These are phyloP conservation scores for Epirrhoe tristata DNA, from an alignment of 2,888 invertebrate genomes.

Conservation along the genomic window DNA sequence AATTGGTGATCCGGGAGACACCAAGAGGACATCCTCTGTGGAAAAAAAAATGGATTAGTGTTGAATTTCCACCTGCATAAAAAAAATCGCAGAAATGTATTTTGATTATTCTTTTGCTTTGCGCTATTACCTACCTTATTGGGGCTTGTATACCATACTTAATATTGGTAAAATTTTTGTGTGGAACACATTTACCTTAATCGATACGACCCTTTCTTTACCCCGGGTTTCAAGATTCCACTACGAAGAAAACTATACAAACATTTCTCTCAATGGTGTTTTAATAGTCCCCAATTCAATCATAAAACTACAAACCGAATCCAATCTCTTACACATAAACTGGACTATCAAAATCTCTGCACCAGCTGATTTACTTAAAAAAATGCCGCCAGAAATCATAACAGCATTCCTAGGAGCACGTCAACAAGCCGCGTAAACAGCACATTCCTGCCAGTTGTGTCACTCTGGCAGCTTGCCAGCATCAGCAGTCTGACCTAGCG, in stretches of 20 bases:
- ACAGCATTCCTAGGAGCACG: slow-evolving; percentile 54
- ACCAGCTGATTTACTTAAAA: slow-evolving; percentile 13
- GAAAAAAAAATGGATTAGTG: slow-evolving; percentile 26
- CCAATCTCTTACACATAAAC: slow-evolving; percentile 3
- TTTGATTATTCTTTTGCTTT: too few relatives aligned
- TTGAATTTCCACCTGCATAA: background rate
- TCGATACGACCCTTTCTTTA: too few relatives aligned
- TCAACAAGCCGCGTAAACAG: slow-evolving; percentile 78
- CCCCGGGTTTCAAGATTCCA: too few relatives aligned
- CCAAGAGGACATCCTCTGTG: slow-evolving; percentile 83
- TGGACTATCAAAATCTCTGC: slow-evolving; percentile 1
- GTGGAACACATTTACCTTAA: too few relatives aligned
- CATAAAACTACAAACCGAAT: background rate
- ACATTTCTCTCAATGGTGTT: background rate
- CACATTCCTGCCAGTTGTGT: slow-evolving; percentile 75
- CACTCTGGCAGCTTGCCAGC: slow-evolving; percentile 73
- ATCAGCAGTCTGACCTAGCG: slow-evolving; percentile 75
- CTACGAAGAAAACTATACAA: background rate
- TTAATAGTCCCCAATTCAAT: background rate
- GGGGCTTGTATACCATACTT: too few relatives aligned
- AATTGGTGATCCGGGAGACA: slow-evolving; percentile 90
- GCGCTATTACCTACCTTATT: too few relatives aligned
- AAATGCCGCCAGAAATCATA: slow-evolving; percentile 29
- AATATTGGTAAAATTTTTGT: too few relatives aligned
- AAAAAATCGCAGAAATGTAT: too few relatives aligned